Evolutionary conservation across 1,140 invertebrate species (phyloP), one percentile per base, ranked within the genome.

Genomic region (Drosophila triauraria): DNA sequence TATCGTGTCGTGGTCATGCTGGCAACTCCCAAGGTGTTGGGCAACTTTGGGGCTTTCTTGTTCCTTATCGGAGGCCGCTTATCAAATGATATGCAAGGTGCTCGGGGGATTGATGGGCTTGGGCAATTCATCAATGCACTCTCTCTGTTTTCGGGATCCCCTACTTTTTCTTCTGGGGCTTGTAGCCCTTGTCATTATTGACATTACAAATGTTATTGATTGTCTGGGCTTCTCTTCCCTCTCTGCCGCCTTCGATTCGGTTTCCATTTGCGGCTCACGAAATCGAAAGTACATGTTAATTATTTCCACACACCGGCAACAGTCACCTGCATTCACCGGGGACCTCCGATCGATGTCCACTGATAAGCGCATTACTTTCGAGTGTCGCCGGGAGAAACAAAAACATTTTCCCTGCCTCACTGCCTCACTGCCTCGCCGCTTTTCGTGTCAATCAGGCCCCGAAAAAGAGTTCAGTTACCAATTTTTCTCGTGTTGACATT

Each of bases 161-260:
- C 15, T 12, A 32, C 17, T 30, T 13, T 32, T 23, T 9, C 20
- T 63, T 57, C 54, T 23, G 65, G 30, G 53, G 17, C 59, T 54
- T 76, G 65, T 71, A 42, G 74, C 32, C 42, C 80, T 65, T 88
- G 80, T 90, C 81, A 90, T 88, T 88, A 90, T 88, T 88, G 84
- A 84, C 84, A 88, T 88, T 84, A 90, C 78, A 84, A 81, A 88
- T 88, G 84, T 88, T 90, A 90, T 88, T 84, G 85, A 90, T 88
- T 81, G 85, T 78, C 80, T 69, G 58, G 32, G 27, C 71, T 82
- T 74, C 46, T 53, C 62, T 64, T 68, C 40, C 30, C 53, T 62
- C 42, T 20, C 20, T 20, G 20, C 20, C 20, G 1, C 20, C 20
- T 20, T 59, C 43, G 54, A 67, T 82, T 75, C 43, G 59, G 68